A percentile compares a stretch with the other conserved stretches of the same genome.
phyloP scores from a whole-genome alignment of 2,797 vertebrate species.

The Yasuhikotakia modesta region DNA sequence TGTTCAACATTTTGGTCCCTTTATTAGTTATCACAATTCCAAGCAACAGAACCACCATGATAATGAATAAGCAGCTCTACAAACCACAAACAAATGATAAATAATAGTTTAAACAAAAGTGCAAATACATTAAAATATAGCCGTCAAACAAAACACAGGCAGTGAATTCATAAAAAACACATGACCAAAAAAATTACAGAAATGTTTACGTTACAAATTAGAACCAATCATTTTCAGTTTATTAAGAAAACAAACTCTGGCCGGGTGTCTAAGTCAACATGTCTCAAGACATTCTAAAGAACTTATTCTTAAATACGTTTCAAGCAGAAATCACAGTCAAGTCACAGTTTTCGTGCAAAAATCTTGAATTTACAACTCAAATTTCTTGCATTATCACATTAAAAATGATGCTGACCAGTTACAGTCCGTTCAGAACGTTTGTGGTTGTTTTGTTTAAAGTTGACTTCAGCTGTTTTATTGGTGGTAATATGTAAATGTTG shows the following conservation, averaged over 20 bases:
- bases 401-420: conserved; percentile 12
- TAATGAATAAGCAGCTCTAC: conserved; percentile 78
- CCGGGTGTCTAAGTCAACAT: conserved; percentile 11
- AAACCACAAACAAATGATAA: conserved; percentile 70
- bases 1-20: conserved; percentile 80
- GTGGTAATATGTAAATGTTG: neutral
- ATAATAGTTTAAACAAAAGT: conserved; percentile 49
- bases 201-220: conserved; percentile 25
- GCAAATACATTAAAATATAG: conserved; percentile 57
- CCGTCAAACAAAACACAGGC: conserved; percentile 48
- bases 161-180: conserved; percentile 48
- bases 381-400: conserved; percentile 35
- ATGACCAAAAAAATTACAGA: conserved; percentile 12
- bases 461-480: conserved; percentile 5
- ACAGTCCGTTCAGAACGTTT: conserved; percentile 18
- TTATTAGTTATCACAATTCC: conserved; percentile 82
- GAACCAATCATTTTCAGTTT: conserved; percentile 1
- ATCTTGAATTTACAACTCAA: conserved; percentile 33
- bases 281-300: conserved; percentile 43
- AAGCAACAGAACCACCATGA: conserved; percentile 82
- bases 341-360: conserved; percentile 54
- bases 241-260: conserved; percentile 8
- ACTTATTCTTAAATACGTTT: conserved; percentile 35
- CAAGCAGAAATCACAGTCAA: conserved; percentile 50
- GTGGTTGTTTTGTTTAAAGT: neutral